These are phyloP conservation scores for Lathamus discolor DNA, from an alignment of 2,113 vertebrate genomes.

Conservation along the genomic window DNA sequence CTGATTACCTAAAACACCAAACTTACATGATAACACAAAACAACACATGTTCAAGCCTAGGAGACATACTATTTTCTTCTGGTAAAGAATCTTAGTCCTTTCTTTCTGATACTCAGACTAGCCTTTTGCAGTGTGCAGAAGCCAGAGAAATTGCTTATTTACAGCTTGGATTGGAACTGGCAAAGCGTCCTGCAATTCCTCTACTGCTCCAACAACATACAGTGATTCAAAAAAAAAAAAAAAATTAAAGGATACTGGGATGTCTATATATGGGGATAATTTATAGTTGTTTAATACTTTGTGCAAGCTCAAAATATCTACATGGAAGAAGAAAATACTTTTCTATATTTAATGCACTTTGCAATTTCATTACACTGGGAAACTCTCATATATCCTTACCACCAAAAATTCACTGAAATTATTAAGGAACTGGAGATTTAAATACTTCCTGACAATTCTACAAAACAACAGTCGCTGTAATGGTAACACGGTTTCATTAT, in stretches of 20 bases:
- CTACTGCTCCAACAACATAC: not conserved
- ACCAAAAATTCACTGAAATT: conserved; percentile 2
- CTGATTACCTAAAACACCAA: not conserved
- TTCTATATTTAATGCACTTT: not conserved
- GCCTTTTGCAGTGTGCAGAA: not conserved
- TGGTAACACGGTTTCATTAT: not conserved
- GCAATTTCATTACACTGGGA: not conserved
- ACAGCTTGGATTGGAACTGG: not conserved
- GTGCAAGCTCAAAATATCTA: not conserved
- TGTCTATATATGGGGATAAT: not conserved
- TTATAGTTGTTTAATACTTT: not conserved
- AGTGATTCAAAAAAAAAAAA: not conserved
- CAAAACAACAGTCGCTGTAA: not conserved
- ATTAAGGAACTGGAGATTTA: not conserved
- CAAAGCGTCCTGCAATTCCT: not conserved
- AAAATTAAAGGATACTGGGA: not conserved
- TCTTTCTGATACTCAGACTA: not conserved
- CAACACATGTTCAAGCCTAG: not conserved
- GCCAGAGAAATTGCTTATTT: not conserved
- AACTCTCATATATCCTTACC: not conserved
- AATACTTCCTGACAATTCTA: not conserved
- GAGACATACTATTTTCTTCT: not conserved
- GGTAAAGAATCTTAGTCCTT: not conserved
- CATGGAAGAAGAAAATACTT: not conserved
- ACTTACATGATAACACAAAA: not conserved